Base-by-base conservation (phyloP, 2,113 vertebrate genomes). In the Sceloporus undulatus region DNA sequence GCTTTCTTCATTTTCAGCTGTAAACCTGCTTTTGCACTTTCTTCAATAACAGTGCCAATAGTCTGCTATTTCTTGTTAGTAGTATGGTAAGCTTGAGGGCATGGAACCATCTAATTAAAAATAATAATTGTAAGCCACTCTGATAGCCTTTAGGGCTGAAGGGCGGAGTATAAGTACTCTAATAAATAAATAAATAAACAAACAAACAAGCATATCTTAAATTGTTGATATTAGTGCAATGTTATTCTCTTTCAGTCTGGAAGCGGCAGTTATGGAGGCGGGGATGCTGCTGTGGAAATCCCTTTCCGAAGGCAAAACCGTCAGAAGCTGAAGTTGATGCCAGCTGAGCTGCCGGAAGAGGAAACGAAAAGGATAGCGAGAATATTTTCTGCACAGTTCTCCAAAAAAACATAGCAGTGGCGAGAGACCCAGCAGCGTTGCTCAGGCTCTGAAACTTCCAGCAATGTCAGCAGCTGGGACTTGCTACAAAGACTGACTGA, bases 311-410 rank as follows among this genome's bases (percentile, higher is more conserved):
- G 93, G 88, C 92, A 85, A 1, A 81, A 52, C 10, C 95, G 88
- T 0, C 96, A 89, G 78, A 92, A 93, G 79, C 97, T 96, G n/a
- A 91, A 82, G 89, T 89, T 96, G 59, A 93, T 95, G 0, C 84
- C 91, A 0, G 88, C 94, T 0, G 90, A 92, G 21, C 94, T 96
- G 87, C 97, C 96, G 0, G 97, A 96, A 82, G 95, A 98, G 87
- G 98, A 98, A 90, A 96, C 98, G 0, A 89, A 94, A 80, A 97
- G 98, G 84, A 99, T 99, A 1, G 97, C 98, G 29, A 97, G 97
- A 90, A 99, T 99, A 89, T 99, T 99, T 95, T 96, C 98, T 13
- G 94, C 97, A 74, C 97, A 84, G 40, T 97, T 97, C 84, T 94
- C 97, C 84, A 92, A 97, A 85, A 92, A 92, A 81, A 76, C 95